A percentile compares a stretch with the other conserved stretches of the same genome.
These are phyloP conservation scores for Coccyzus lansbergi DNA, from an alignment of 2,797 vertebrate genomes.

Conservation along the genomic window DNA sequence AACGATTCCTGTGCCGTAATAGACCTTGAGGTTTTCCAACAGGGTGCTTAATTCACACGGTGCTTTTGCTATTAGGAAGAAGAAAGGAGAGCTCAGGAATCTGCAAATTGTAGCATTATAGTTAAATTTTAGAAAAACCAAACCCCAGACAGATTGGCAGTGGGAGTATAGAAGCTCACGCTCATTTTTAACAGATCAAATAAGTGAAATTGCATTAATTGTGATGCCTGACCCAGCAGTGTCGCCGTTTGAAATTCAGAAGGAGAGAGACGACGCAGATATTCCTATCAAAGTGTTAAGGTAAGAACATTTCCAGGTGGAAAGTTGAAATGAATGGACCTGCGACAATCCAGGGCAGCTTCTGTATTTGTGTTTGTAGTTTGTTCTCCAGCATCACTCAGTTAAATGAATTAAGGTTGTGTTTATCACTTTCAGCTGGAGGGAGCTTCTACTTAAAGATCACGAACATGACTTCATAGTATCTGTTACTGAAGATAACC, in stretches of 20 bases:
- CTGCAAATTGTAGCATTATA: background rate
- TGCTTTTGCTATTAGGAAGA: background rate
- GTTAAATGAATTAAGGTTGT: constrained; percentile 25
- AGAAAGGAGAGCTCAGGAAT: background rate
- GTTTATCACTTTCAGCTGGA: background rate
- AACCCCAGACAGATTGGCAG: background rate
- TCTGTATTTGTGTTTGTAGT: constrained; percentile 24
- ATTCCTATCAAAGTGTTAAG: background rate
- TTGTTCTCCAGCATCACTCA: constrained; percentile 14
- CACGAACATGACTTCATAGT: background rate
- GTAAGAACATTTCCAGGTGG: constrained; percentile 3
- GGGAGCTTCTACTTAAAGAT: background rate
- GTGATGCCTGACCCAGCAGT: background rate
- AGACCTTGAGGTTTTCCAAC: background rate
- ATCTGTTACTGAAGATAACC: too few species aligned
- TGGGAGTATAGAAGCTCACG: background rate
- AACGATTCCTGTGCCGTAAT: background rate
- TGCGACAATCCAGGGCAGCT: background rate
- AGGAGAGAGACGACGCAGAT: background rate
- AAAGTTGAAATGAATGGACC: constrained; percentile 40
- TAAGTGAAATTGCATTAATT: constrained; percentile 48
- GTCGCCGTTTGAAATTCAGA: constrained; percentile 38
- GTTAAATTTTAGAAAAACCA: background rate
- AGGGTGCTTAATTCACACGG: background rate
- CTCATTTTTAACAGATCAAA: constrained; percentile 30